Percentiles rank a stretch among this genome's conserved stretches.
Evolutionary conservation across 1,140 invertebrate genomes (phyloP).

Genomic region (Cotesia typhae): DNA sequence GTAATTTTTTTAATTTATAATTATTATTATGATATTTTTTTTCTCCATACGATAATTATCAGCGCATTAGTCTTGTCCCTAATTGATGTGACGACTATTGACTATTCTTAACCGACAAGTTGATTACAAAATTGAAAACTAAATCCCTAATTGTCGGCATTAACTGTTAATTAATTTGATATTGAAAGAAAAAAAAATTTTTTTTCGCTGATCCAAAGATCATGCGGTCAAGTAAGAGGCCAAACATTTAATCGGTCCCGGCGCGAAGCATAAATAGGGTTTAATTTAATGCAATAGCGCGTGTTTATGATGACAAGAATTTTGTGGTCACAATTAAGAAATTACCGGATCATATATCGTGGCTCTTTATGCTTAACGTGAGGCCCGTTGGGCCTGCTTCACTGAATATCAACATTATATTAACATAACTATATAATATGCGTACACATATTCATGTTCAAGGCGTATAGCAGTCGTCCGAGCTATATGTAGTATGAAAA

Average conservation of each 20-base stretch:
- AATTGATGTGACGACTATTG: slow-evolving; percentile 5
- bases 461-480: slow-evolving; percentile 30
- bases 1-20: too few species aligned
- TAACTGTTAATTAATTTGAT: too few species aligned
- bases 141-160: too few species aligned
- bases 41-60: neutral
- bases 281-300: too few species aligned
- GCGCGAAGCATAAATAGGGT: too few species aligned
- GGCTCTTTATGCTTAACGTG: slow-evolving; percentile 56
- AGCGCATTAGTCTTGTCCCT: neutral
- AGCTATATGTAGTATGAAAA: neutral
- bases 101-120: slow-evolving; percentile 3
- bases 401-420: slow-evolving; percentile 32
- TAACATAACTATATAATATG: slow-evolving; percentile 9
- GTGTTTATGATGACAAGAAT: slow-evolving; percentile 65
- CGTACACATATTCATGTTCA: slow-evolving; percentile 51
- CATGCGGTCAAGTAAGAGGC: too few species aligned
- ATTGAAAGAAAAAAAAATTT: too few species aligned
- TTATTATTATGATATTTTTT: neutral
- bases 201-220: too few species aligned
- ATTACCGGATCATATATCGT: slow-evolving; percentile 65
- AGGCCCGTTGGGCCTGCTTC: slow-evolving; percentile 14
- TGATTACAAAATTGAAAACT: too few species aligned
- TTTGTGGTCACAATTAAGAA: slow-evolving; percentile 64
- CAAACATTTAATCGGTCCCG: too few species aligned